phyloP scores from a whole-genome alignment of 1,140 invertebrate species.

The Drosophila guanche region DNA sequence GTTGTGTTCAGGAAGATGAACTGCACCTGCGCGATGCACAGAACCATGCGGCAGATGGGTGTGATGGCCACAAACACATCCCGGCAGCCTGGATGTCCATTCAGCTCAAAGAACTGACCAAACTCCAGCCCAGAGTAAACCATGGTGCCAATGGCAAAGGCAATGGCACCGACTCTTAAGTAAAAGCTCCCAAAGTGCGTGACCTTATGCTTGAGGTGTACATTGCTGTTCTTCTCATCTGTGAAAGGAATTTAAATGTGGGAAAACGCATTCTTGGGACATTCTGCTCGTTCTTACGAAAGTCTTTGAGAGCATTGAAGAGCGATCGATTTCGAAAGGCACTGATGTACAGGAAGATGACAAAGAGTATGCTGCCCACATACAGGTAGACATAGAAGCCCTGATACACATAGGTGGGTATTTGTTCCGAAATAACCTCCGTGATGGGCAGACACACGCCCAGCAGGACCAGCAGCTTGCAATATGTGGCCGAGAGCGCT shows the following conservation, averaged over 20 bases:
- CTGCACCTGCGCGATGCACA: slow-evolving; percentile 96
- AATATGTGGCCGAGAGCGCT: slow-evolving; percentile 89
- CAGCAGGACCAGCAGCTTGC: slow-evolving; percentile 89
- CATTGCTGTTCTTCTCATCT: slow-evolving; percentile 80
- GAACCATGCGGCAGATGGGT: slow-evolving; percentile 92
- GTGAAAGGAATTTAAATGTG: neutral
- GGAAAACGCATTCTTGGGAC: too few relatives aligned
- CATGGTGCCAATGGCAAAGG: slow-evolving; percentile 95
- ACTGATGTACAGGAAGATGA: slow-evolving; percentile 89
- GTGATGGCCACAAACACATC: slow-evolving; percentile 91
- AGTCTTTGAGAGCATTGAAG: slow-evolving; percentile 83
- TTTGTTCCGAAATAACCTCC: slow-evolving; percentile 87
- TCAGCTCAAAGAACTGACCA: slow-evolving; percentile 93
- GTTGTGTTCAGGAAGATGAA: slow-evolving; percentile 88
- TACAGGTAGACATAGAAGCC: slow-evolving; percentile 93
- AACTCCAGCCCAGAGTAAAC: slow-evolving; percentile 95
- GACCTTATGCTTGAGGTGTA: slow-evolving; percentile 76
- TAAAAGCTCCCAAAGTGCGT: slow-evolving; percentile 93
- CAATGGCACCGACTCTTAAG: slow-evolving; percentile 93
- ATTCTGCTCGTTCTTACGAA: slow-evolving; percentile 71
- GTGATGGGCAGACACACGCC: slow-evolving; percentile 88
- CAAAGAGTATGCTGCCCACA: slow-evolving; percentile 88
- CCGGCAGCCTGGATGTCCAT: slow-evolving; percentile 87
- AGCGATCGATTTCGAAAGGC: slow-evolving; percentile 87
- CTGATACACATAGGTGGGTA: slow-evolving; percentile 87